These are phyloP conservation scores for Epistrophe eligans DNA, from an alignment of 2,888 invertebrate genomes.

Conservation along the genomic window DNA sequence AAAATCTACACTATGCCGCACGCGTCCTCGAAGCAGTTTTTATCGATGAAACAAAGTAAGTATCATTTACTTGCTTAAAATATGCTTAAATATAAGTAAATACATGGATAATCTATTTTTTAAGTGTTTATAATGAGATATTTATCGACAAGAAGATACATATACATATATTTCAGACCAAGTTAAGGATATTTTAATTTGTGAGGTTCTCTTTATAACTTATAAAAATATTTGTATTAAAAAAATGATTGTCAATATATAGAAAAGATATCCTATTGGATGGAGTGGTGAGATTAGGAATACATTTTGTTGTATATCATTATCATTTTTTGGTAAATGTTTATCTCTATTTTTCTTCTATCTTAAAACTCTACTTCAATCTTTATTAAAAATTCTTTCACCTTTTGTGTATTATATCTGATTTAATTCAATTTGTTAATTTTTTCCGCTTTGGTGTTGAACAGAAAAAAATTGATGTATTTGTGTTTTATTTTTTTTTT, in stretches of 20 bases:
- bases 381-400: neutral
- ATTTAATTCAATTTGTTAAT: slow-evolving; percentile 8
- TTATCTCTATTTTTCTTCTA: slow-evolving; percentile 40
- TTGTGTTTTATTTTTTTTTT: slow-evolving; percentile 60
- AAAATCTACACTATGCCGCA: slow-evolving; percentile 96
- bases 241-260: slow-evolving; percentile 9
- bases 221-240: slow-evolving; percentile 34
- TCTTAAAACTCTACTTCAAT: slow-evolving; percentile 33
- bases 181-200: slow-evolving; percentile 39
- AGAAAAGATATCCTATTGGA: slow-evolving; percentile 56
- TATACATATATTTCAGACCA: slow-evolving; percentile 1
- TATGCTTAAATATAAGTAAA: slow-evolving; percentile 12
- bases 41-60: slow-evolving; percentile 97
- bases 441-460: slow-evolving; percentile 52
- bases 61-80: slow-evolving; percentile 78
- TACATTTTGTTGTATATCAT: slow-evolving; percentile 28
- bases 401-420: slow-evolving; percentile 13
- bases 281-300: slow-evolving; percentile 74
- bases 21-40: slow-evolving; percentile 96
- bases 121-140: slow-evolving; percentile 36
- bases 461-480: slow-evolving; percentile 51
- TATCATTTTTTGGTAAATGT: slow-evolving; percentile 15
- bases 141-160: slow-evolving; percentile 20
- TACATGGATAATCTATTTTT: slow-evolving; percentile 19
- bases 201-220: slow-evolving; percentile 37